Evolutionary conservation across 2,797 vertebrate genomes (phyloP), one percentile per base, ranked within the genome.

Genomic region (Simalia tracyae): DNA sequence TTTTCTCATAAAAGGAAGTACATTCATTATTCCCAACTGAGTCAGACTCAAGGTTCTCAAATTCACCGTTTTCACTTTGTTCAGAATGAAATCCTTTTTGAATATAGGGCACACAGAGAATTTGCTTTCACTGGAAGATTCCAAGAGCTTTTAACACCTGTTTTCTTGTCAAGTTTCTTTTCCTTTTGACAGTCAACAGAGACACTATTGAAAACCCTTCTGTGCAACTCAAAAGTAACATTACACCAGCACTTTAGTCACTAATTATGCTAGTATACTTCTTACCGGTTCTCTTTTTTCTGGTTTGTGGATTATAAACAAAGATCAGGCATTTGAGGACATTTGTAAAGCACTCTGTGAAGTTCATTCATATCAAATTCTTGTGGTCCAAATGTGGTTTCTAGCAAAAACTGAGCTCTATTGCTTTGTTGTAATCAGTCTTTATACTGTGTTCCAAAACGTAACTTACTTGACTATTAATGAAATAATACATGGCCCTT

Each of bases 341-440:
- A 96, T 97, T 96, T 97, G 97, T 95, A 97, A 95, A 93, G 72
- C n/a, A 28, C 90, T 94, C 92, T 93, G 88, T 61, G 91, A 94
- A 87, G 90, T 91, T 90, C 95, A 89, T 94, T 96, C 91, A 89
- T 88, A 91, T 95, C 91, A 72, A 93, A 94, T 96, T 96, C 92
- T 95, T 95, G 93, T 92, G 92, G 93, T 94, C 95, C 95, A 95
- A 96, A 94, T 89, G 91, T 81, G 3, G 95, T 89, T 93, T 94
- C 93, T 92, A 91, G 94, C 94, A 96, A 93, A 89, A 94, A 91
- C 88, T 96, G 91, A 31, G 28, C 68, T 92, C 72, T 50, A 91
- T 95, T 90, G 85, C 94, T 91, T 89, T 93, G 93, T 93, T 94
- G 91, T 90, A 95, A 91, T 92, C 95, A 87, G 60, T 28, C 86